Percentiles rank a stretch among this genome's conserved stretches.
Evolutionary conservation across 2,888 invertebrate genomes (phyloP).

Genomic region (Sminthurinus aureus): DNA sequence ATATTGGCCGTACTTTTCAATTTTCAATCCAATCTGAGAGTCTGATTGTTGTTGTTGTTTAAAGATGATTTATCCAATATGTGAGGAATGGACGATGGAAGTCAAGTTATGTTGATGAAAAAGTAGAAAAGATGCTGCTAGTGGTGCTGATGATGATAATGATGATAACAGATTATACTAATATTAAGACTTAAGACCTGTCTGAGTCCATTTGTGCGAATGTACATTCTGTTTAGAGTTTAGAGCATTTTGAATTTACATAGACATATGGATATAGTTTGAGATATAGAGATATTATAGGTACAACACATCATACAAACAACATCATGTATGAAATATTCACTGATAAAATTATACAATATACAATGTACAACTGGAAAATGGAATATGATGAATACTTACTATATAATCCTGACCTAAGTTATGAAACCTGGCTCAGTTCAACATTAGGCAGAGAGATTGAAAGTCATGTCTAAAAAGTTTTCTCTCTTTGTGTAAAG

Average conservation of each 20-base stretch:
- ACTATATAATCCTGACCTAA: constrained; percentile 38
- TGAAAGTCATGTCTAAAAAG: constrained; percentile 4
- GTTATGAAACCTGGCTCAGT: constrained; percentile 10
- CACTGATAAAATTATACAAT: neutral
- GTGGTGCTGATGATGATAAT: neutral
- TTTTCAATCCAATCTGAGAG: neutral
- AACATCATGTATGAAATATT: neutral
- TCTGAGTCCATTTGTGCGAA: neutral
- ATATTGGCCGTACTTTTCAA: neutral
- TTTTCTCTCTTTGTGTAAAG: neutral
- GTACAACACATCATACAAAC: neutral
- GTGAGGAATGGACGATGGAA: neutral
- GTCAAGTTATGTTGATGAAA: neutral
- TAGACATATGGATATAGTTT: neutral
- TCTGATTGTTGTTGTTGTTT: neutral
- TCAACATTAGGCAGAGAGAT: constrained; percentile 17
- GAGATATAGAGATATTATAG: neutral
- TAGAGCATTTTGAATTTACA: neutral
- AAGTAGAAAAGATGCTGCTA: neutral
- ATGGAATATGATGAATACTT: neutral
- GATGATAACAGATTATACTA: neutral
- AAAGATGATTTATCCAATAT: neutral
- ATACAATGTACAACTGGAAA: no score
- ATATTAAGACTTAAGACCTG: constrained; percentile 1
- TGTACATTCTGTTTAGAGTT: neutral